phyloP scores from a whole-genome alignment of 2,797 vertebrate genomes.

The Lithobates sylvaticus region DNA sequence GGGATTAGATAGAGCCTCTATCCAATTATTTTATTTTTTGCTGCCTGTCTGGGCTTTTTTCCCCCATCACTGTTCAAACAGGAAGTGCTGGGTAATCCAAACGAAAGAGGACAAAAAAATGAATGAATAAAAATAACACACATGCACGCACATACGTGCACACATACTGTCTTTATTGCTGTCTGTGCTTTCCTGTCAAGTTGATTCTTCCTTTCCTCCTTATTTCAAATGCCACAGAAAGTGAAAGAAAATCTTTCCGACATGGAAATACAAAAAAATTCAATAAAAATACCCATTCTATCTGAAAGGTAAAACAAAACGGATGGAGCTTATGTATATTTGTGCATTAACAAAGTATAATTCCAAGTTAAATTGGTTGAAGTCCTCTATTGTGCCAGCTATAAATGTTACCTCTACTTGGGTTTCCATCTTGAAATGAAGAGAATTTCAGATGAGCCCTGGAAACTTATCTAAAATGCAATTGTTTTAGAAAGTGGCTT shows the following conservation, averaged over 20 bases:
- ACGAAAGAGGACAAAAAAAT: too few relatives aligned
- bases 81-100: too few relatives aligned
- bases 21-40: too few relatives aligned
- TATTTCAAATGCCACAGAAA: neutral
- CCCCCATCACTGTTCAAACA: too few relatives aligned
- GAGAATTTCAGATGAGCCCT: neutral
- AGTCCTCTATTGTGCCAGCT: neutral
- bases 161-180: too few relatives aligned
- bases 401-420: neutral
- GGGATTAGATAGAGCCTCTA: too few relatives aligned
- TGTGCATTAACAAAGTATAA: neutral
- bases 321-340: neutral
- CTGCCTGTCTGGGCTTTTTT: too few relatives aligned
- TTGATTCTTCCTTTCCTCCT: too few relatives aligned
- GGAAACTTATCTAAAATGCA: neutral
- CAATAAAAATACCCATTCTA: neutral
- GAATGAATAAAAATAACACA: too few relatives aligned
- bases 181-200: too few relatives aligned
- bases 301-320: neutral
- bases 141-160: too few relatives aligned
- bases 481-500: too few relatives aligned
- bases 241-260: neutral
- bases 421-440: neutral
- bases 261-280: neutral
- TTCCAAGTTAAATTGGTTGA: neutral